Percentiles rank a stretch among this genome's conserved stretches.
These are phyloP conservation scores for Montipora efflorescens DNA, from an alignment of 64 coral and sea anemone species.

Conservation along the genomic window DNA sequence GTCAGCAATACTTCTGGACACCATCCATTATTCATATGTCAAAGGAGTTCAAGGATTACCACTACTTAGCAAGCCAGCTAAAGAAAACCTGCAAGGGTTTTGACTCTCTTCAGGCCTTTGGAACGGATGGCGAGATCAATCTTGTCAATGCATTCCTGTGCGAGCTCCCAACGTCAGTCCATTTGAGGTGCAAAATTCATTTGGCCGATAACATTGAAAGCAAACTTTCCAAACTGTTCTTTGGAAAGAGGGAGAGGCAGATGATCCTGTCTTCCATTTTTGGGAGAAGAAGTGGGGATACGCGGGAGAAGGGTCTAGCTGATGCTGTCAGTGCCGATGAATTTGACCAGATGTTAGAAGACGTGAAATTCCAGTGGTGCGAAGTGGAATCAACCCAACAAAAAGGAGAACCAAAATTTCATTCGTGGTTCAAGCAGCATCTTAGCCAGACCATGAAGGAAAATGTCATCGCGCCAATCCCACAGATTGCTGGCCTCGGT, in stretches of 20 bases:
- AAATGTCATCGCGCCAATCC: not conserved
- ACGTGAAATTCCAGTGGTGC: slow-evolving; percentile 46
- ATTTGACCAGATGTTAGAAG: slow-evolving; percentile 65
- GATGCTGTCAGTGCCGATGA: slow-evolving; percentile 60
- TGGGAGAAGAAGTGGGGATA: slow-evolving; percentile 36
- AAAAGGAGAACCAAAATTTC: slow-evolving; percentile 54
- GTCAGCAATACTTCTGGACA: not conserved
- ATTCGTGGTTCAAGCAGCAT: slow-evolving; percentile 59
- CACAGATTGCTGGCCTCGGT: slow-evolving; percentile 15
- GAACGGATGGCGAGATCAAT: not conserved
- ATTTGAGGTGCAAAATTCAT: slow-evolving; percentile 47
- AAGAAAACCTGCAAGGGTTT: not conserved
- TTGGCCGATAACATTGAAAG: slow-evolving; percentile 47
- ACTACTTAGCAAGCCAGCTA: slow-evolving; percentile 16
- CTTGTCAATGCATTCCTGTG: not conserved
- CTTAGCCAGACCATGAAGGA: slow-evolving; percentile 12
- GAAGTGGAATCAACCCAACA: slow-evolving; percentile 62
- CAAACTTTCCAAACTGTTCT: slow-evolving; percentile 9
- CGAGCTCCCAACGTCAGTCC: not conserved
- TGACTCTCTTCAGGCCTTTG: not conserved
- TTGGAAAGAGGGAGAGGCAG: not conserved
- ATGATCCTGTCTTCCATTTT: slow-evolving; percentile 10
- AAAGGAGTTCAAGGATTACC: slow-evolving; percentile 16
- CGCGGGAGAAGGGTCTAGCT: slow-evolving; percentile 63
- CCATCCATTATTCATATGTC: slow-evolving; percentile 20